phyloP scores from a whole-genome alignment of 2,888 invertebrate species.

The Spodoptera exigua region DNA sequence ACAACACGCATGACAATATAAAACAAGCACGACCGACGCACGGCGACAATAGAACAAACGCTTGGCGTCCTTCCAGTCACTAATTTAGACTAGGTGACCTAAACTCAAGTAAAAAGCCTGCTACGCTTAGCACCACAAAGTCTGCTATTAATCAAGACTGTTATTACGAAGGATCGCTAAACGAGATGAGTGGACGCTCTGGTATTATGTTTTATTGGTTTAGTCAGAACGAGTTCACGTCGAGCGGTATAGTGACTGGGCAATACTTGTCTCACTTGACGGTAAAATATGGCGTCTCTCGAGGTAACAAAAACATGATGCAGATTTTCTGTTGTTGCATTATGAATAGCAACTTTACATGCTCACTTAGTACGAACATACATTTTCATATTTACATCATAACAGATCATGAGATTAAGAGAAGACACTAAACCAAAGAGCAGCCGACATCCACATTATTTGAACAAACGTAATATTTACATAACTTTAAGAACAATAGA shows the following conservation, averaged over 20 bases:
- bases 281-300: conserved; percentile 30
- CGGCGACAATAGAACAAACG: conserved; percentile 85
- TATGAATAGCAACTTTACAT: conserved; percentile 6
- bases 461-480: conserved; percentile 43
- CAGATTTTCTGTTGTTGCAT: conserved; percentile 2
- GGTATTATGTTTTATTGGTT: conserved; percentile 45
- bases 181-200: conserved; percentile 33
- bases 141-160: conserved; percentile 42
- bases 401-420: conserved; percentile 15
- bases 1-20: conserved; percentile 75
- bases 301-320: conserved; percentile 12
- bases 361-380: neutral
- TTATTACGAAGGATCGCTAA: conserved; percentile 41
- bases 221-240: conserved; percentile 37
- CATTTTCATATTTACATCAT: conserved; percentile 2
- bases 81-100: conserved; percentile 81
- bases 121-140: conserved; percentile 51
- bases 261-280: conserved; percentile 36
- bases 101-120: conserved; percentile 65
- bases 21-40: conserved; percentile 73
- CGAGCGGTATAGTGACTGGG: conserved; percentile 21
- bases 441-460: conserved; percentile 29
- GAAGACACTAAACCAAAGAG: conserved; percentile 5
- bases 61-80: conserved; percentile 84
- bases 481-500: conserved; percentile 48